Evolutionary conservation across 2,797 vertebrate species (phyloP), one percentile per base, ranked within the genome.

Genomic region (Danio choprae): DNA sequence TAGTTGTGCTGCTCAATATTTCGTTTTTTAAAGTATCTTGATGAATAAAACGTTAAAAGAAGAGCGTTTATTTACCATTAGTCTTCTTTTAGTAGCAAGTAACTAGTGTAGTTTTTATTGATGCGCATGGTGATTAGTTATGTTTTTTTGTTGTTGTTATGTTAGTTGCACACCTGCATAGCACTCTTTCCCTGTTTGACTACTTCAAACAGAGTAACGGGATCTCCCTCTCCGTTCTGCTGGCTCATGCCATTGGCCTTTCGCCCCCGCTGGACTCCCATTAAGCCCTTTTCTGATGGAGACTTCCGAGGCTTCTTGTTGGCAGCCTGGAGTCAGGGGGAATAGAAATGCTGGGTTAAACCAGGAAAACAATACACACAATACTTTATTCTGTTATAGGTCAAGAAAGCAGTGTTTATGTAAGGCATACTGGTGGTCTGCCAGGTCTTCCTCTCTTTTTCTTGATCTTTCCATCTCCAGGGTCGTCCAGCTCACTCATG

Each of bases 171-270:
- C 92, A 99, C 98, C 98, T 99, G 98, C 98, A 99, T 99, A 86
- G 98, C 98, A 83, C 97, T 99, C 91, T 98, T 99, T 55, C 98
- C 98, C 89, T 99, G 89, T 91, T 97, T 98, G 86, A 99, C 98
- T 89, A 99, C 98, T 84, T 99, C 98, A 84, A 99, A 99, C 83
- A 99, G 91, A 10, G 98, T 99, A 86, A 97, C 95, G 3, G 98
- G 96, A 38, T 99, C 97, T 18, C 91, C 82, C 70, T 99, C 97
- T 63, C 98, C 98, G 7, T 99, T 99, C 78, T 98, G 97, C 79
- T 98, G 96, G 56, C 96, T 95, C 80, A 98, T 95, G 1, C 98
- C 98, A 56, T 99, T 99, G 18, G 97, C 95, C 90, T 96, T 96
- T 76, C 95, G 94, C 68, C 97, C 95, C 77, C 96, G 94, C 59